Conservation (phyloP, 2,888 invertebrate species). For the Dilophus febrilis region DNA sequence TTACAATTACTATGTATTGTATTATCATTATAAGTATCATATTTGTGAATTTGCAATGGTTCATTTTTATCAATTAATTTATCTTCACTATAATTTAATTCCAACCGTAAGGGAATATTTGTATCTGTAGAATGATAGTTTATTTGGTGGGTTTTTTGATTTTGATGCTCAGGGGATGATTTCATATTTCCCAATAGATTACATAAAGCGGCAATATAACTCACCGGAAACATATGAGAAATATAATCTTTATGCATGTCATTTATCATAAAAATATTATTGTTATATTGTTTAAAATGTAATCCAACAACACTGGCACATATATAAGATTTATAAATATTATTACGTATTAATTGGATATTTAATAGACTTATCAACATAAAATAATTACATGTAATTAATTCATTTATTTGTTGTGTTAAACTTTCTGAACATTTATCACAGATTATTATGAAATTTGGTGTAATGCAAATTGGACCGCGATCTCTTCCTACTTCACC, state of each 20-base stretch:
- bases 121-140: no score
- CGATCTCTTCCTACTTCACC: no score
- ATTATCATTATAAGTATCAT: no score
- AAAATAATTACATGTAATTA: slow-evolving; percentile 51
- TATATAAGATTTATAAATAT: slow-evolving; percentile 39
- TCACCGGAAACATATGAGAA: slow-evolving; percentile 43
- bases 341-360: slow-evolving; percentile 40
- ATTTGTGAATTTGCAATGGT: no score
- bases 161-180: background rate
- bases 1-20: no score
- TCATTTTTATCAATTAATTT: no score
- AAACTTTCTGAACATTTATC: slow-evolving; percentile 53
- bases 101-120: no score
- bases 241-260: slow-evolving; percentile 31
- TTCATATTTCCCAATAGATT: slow-evolving; percentile 32
- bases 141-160: background rate
- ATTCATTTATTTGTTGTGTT: slow-evolving; percentile 52
- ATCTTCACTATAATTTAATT: no score
- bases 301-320: slow-evolving; percentile 41
- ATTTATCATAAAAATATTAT: slow-evolving; percentile 14
- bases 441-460: slow-evolving; percentile 56
- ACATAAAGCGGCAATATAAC: slow-evolving; percentile 61
- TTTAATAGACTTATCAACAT: slow-evolving; percentile 42
- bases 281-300: slow-evolving; percentile 34
- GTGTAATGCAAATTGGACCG: slow-evolving; percentile 50